A percentile compares a stretch with the other conserved stretches of the same genome.
phyloP scores from a whole-genome alignment of 2,888 invertebrate genomes.

The Ecliptopera silaceata region DNA sequence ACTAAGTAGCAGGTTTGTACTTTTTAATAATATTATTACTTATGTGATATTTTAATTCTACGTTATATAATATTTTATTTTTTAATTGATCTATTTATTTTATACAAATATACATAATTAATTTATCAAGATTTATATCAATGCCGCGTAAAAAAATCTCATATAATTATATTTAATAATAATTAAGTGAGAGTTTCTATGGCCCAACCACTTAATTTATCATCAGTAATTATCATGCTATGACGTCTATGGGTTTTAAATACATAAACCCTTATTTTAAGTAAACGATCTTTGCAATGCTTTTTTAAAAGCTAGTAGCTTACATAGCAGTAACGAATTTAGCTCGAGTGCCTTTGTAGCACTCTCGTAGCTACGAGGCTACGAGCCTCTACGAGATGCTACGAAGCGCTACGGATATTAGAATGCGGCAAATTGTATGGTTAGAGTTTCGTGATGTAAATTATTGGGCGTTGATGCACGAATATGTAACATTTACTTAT shows the following conservation, averaged over 20 bases:
- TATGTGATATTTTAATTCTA: neutral
- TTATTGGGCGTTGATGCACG: neutral
- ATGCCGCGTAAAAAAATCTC: too few species aligned
- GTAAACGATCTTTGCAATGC: neutral
- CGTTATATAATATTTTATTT: neutral
- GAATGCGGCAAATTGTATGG: constrained; percentile 24
- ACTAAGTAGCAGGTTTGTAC: constrained; percentile 31
- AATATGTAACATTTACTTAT: too few species aligned
- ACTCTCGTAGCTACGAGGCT: constrained; percentile 39
- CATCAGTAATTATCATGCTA: too few species aligned
- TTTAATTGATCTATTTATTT: neutral
- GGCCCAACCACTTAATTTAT: too few species aligned
- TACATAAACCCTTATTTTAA: neutral
- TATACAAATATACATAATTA: too few species aligned
- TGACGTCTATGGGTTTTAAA: neutral
- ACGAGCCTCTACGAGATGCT: constrained; percentile 31
- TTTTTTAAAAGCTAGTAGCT: constrained; percentile 13
- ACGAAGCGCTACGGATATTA: constrained; percentile 42
- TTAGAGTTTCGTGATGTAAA: neutral
- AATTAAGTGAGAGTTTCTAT: too few species aligned
- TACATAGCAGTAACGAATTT: constrained; percentile 38
- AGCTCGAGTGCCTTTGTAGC: constrained; percentile 39
- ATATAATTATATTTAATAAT: too few species aligned
- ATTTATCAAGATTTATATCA: too few species aligned
- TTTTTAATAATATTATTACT: neutral